A percentile compares a stretch with the other conserved stretches of the same genome.
Conservation (phyloP, 2,797 vertebrate genomes). For the Melanitta fusca region DNA sequence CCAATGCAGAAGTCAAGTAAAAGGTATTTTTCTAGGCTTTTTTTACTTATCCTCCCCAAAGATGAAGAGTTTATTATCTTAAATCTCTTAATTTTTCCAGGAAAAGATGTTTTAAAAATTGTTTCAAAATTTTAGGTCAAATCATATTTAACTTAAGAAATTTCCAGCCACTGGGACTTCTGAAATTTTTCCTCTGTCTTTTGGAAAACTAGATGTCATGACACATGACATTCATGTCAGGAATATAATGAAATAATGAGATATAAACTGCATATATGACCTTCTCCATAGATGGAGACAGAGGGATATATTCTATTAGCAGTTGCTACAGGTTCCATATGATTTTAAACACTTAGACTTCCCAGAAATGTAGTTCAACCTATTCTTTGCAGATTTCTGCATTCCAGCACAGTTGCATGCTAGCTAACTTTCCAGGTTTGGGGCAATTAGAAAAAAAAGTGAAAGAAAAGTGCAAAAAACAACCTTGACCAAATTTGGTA, state of each 20-base stretch:
- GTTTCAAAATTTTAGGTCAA: not conserved
- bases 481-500: not conserved
- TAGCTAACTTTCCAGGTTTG: not conserved
- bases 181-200: not conserved
- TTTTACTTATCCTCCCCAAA: not conserved
- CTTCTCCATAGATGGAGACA: not conserved
- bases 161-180: not conserved
- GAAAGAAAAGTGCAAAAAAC: not conserved
- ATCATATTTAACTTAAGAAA: not conserved
- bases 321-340: not conserved
- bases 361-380: not conserved
- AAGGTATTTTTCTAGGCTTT: constrained; percentile 18
- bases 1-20: not conserved
- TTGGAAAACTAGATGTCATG: not conserved
- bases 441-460: not conserved
- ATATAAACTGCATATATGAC: not conserved
- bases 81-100: not conserved
- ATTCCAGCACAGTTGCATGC: not conserved
- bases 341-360: not conserved
- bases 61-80: not conserved
- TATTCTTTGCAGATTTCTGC: not conserved
- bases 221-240: not conserved
- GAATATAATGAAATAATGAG: not conserved
- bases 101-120: not conserved
- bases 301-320: not conserved